Percentiles rank a stretch among this genome's conserved stretches.
Conservation (phyloP, 2,888 invertebrate genomes). For the Ariolimax columbianus region DNA sequence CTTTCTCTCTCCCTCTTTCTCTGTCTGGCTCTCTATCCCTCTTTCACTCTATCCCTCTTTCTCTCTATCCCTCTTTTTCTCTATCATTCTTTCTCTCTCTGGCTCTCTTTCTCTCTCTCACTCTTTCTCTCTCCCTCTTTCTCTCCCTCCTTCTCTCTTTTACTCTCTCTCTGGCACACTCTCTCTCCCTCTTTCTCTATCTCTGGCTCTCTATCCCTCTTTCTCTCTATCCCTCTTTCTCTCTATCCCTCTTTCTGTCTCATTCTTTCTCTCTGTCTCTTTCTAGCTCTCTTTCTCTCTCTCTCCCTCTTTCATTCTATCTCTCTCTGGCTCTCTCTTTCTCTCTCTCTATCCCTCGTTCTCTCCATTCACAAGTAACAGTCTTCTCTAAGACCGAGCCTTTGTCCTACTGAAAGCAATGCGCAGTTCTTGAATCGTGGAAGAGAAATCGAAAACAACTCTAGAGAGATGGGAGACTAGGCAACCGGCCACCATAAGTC, state of each 20-base stretch:
- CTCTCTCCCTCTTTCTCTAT: too few species aligned
- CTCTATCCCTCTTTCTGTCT: not conserved
- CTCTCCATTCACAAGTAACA: not conserved
- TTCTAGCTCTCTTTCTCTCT: not conserved
- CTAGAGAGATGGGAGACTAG: not conserved
- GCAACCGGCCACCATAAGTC: not conserved
- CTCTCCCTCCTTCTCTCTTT: too few species aligned
- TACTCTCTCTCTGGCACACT: too few species aligned
- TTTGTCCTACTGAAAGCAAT: not conserved
- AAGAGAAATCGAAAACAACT: not conserved
- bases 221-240: too few species aligned
- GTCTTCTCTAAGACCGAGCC: not conserved
- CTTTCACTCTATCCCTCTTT: too few species aligned
- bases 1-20: too few species aligned
- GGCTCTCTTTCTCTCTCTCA: too few species aligned
- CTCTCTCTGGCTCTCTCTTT: not conserved
- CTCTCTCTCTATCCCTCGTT: constrained; percentile 12
- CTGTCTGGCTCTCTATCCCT: too few species aligned
- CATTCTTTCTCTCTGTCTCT: constrained; percentile 10
- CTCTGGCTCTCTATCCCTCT: too few species aligned
- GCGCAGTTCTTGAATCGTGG: not conserved
- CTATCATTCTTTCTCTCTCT: too few species aligned
- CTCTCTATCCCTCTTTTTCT: too few species aligned
- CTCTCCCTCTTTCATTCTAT: not conserved
- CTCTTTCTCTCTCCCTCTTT: too few species aligned